These are phyloP conservation scores for Nymphalis polychloros DNA, from an alignment of 2,888 invertebrate species.

Conservation along the genomic window DNA sequence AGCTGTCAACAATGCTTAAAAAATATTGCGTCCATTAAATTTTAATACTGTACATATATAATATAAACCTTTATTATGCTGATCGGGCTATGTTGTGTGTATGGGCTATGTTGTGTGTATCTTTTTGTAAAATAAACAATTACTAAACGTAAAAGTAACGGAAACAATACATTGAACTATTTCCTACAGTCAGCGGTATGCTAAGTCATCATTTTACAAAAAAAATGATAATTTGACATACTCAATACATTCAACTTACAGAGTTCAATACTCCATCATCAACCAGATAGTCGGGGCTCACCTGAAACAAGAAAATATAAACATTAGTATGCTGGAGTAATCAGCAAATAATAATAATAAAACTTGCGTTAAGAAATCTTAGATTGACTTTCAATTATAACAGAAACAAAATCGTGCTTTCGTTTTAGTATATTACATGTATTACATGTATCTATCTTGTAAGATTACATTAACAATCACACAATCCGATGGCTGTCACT, in stretches of 20 bases:
- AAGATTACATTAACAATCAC: constrained; percentile 13
- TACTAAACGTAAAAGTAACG: neutral
- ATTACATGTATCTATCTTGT: constrained; percentile 2
- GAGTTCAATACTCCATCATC: constrained; percentile 48
- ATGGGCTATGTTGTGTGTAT: neutral
- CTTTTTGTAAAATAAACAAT: neutral
- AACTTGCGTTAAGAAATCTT: neutral
- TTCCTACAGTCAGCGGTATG: constrained; percentile 4
- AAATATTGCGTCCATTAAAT: constrained; percentile 6
- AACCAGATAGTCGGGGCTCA: constrained; percentile 61
- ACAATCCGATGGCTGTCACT: constrained; percentile 18
- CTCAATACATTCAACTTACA: constrained; percentile 42
- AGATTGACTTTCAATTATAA: too few species aligned
- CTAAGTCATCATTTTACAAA: constrained; percentile 31
- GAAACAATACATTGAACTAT: constrained; percentile 17
- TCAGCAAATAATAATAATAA: neutral
- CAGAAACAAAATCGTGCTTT: neutral
- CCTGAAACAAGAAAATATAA: constrained; percentile 58
- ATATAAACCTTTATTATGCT: constrained; percentile 3
- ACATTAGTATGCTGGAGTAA: constrained; percentile 17
- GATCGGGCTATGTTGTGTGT: neutral
- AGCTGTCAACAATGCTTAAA: constrained; percentile 13
- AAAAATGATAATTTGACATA: constrained; percentile 34
- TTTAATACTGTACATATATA: constrained; percentile 2
- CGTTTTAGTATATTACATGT: neutral